Percentiles rank a stretch among this genome's conserved stretches.
Conservation (phyloP, 1,140 invertebrate genomes). For the Phymorhynchus buccinoides region DNA sequence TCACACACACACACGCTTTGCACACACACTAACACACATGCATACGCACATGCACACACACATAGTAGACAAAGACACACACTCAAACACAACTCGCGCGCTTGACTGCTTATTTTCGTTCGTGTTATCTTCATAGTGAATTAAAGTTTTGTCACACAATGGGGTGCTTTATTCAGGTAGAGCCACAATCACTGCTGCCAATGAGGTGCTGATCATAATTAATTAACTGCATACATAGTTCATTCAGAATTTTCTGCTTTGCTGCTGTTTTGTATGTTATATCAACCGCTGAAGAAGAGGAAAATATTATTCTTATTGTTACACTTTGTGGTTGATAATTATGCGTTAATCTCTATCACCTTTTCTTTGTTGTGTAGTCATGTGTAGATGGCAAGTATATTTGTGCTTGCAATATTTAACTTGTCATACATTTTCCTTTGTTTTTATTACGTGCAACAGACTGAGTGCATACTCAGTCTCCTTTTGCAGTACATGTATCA, state of each 20-base stretch:
- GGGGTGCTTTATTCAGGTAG: too few species aligned
- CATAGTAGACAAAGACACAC: not conserved
- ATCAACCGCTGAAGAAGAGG: not conserved
- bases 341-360: too few species aligned
- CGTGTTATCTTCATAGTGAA: too few species aligned
- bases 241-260: too few species aligned
- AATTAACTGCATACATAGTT: not conserved
- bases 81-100: not conserved
- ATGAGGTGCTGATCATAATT: not conserved
- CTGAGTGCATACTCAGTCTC: too few species aligned
- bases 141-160: too few species aligned
- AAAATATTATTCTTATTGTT: not conserved
- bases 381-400: conserved; percentile 1
- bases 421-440: not conserved
- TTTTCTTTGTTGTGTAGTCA: not conserved
- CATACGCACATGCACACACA: too few species aligned
- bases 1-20: too few species aligned
- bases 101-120: not conserved
- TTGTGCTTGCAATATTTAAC: not conserved
- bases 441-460: too few species aligned
- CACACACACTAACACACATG: too few species aligned
- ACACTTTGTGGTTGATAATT: not conserved
- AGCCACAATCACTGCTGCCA: too few species aligned
- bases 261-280: too few species aligned
- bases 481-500: not conserved